Evolutionary conservation across 1,140 invertebrate genomes (phyloP).

Genomic region (Geopemphigus sp.): DNA sequence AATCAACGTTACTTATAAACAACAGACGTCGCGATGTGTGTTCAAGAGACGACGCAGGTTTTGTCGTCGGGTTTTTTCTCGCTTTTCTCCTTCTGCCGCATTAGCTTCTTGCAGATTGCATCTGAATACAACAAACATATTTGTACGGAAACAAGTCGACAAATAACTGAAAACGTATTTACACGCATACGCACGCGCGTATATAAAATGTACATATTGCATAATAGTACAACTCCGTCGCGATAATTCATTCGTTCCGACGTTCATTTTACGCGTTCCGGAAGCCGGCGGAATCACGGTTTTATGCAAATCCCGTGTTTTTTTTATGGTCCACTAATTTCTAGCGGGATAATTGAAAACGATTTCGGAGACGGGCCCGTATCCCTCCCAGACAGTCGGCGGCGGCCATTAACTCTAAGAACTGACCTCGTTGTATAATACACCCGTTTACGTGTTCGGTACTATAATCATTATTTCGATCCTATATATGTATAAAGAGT

Average conservation of each 20-base stretch:
- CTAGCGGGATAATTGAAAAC: neutral
- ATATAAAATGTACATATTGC: neutral
- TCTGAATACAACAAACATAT: slow-evolving; percentile 23
- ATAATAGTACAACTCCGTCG: neutral
- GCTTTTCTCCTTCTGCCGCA: slow-evolving; percentile 37
- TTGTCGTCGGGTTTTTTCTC: slow-evolving; percentile 29
- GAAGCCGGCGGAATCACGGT: neutral
- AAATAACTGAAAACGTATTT: neutral
- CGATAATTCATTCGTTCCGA: neutral
- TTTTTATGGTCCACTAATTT: neutral
- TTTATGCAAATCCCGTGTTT: neutral
- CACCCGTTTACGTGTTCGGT: neutral
- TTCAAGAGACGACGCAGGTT: slow-evolving; percentile 22
- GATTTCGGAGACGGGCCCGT: neutral
- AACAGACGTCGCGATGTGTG: neutral
- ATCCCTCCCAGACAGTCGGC: too few relatives aligned
- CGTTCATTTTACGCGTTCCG: neutral
- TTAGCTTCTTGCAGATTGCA: slow-evolving; percentile 37
- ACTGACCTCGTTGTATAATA: neutral
- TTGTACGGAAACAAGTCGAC: neutral
- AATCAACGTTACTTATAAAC: neutral
- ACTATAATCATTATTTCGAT: neutral
- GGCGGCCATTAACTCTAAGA: neutral
- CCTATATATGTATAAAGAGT: too few relatives aligned
- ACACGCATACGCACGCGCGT: neutral